A percentile compares a stretch with the other conserved stretches of the same genome.
phyloP scores from a whole-genome alignment of 30 jellyfish, hydroid and myxozoan species.

The Hydra vulgaris region DNA sequence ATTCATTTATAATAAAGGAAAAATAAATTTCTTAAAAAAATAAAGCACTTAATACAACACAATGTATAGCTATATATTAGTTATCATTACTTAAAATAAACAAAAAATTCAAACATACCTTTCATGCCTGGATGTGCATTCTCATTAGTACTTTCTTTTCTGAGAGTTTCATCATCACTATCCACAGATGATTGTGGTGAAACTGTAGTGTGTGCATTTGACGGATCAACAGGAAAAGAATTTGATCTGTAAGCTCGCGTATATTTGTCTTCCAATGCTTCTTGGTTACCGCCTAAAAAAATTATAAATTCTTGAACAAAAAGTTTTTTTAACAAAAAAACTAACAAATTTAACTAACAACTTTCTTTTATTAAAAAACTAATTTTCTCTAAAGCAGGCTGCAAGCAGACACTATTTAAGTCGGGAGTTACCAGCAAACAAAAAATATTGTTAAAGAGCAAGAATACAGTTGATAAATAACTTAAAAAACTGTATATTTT shows the following conservation, averaged over 20 bases:
- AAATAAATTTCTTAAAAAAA: not conserved
- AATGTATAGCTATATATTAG: too few relatives aligned
- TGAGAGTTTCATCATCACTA: constrained; percentile 79
- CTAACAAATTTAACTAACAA: too few relatives aligned
- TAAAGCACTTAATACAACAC: not conserved
- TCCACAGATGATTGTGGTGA: constrained; percentile 95
- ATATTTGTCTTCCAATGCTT: constrained; percentile 53
- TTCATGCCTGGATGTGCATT: constrained; percentile 82
- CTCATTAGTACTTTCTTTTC: constrained; percentile 41
- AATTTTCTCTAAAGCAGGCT: too few relatives aligned
- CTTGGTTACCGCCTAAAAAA: constrained; percentile 47
- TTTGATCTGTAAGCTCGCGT: constrained; percentile 67
- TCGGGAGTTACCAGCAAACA: too few relatives aligned
- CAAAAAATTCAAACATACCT: constrained; percentile 25
- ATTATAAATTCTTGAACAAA: not conserved
- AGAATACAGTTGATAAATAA: too few relatives aligned
- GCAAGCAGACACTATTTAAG: too few relatives aligned
- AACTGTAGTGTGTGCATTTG: constrained; percentile 44
- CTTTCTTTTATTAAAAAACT: too few relatives aligned
- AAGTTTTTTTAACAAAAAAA: too few relatives aligned
- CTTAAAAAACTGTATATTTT: too few relatives aligned
- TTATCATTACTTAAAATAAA: too few relatives aligned
- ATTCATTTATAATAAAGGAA: not conserved
- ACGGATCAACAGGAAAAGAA: constrained; percentile 94
- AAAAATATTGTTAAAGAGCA: too few relatives aligned